Conservation (phyloP, 2,888 invertebrate genomes). For the Rhingia rostrata region DNA sequence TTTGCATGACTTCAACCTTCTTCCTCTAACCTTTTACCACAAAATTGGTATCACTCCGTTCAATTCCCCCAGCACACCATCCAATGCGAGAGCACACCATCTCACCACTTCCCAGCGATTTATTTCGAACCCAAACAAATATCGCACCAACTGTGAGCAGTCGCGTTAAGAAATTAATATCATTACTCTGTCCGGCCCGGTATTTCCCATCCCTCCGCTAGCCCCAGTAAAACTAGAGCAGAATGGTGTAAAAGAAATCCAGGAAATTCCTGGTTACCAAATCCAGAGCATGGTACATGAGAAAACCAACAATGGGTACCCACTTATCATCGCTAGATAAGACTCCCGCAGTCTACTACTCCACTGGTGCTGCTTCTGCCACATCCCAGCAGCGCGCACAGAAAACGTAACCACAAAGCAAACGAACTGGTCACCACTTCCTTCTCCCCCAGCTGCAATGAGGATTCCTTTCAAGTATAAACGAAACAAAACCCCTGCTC, state of each 20-base stretch:
- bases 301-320: slow-evolving; percentile 70
- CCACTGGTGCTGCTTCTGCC: slow-evolving; percentile 24
- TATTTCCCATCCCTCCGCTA: neutral
- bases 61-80: neutral
- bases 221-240: slow-evolving; percentile 50
- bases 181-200: slow-evolving; percentile 22
- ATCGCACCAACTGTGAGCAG: slow-evolving; percentile 23
- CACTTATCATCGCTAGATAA: slow-evolving; percentile 72
- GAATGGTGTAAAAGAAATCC: slow-evolving; percentile 15
- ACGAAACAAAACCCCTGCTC: slow-evolving; percentile 35
- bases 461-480: slow-evolving; percentile 39
- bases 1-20: too few relatives aligned
- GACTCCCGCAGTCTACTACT: slow-evolving; percentile 27
- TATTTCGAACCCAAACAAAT: slow-evolving; percentile 16
- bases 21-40: too few relatives aligned
- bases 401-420: slow-evolving; percentile 40
- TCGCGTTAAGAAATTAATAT: slow-evolving; percentile 50
- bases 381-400: slow-evolving; percentile 2
- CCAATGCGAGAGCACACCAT: neutral
- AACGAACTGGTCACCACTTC: slow-evolving; percentile 51
- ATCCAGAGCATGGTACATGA: slow-evolving; percentile 42
- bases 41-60: too few relatives aligned
- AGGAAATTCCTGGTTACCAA: slow-evolving; percentile 34
- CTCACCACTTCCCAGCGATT: neutral
- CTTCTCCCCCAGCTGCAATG: slow-evolving; percentile 14